A percentile compares a stretch with the other conserved stretches of the same genome.
Evolutionary conservation across 2,888 invertebrate genomes (phyloP).

Genomic region (Salticus scenicus): DNA sequence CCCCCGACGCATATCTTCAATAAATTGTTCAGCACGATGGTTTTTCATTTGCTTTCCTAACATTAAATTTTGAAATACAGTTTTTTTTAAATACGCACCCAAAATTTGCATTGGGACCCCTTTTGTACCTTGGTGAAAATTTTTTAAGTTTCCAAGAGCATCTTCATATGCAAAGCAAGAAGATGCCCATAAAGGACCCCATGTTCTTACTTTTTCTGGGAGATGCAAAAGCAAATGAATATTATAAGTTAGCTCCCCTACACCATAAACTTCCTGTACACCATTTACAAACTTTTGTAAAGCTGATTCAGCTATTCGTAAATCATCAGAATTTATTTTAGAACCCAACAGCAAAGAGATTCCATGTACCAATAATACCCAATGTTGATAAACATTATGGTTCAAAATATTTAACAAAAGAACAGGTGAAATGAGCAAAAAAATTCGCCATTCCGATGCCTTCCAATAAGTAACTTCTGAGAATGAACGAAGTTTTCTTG

Average conservation of each 20-base stretch:
- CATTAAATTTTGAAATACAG: too few species aligned
- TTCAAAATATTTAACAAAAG: background rate
- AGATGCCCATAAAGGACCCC: constrained; percentile 25
- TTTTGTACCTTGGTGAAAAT: background rate
- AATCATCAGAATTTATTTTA: background rate
- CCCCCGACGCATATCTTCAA: background rate
- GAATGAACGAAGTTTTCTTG: background rate
- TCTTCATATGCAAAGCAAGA: constrained; percentile 30
- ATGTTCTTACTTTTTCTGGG: constrained; percentile 16
- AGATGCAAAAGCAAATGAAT: constrained; percentile 24
- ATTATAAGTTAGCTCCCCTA: constrained; percentile 11
- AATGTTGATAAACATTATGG: background rate
- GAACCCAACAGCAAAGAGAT: background rate
- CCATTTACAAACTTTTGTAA: background rate
- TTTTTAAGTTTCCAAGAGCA: constrained; percentile 19
- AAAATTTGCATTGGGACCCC: constrained; percentile 8
- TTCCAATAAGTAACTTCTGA: background rate
- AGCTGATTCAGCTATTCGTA: background rate
- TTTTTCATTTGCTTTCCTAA: too few species aligned
- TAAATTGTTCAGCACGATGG: background rate
- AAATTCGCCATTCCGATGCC: background rate
- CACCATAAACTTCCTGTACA: background rate
- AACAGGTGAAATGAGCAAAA: background rate
- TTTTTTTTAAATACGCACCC: background rate
- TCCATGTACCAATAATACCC: background rate